These are phyloP conservation scores for Lepidocyrtoides sp. DNA, from an alignment of 2,888 invertebrate species.

Conservation along the genomic window DNA sequence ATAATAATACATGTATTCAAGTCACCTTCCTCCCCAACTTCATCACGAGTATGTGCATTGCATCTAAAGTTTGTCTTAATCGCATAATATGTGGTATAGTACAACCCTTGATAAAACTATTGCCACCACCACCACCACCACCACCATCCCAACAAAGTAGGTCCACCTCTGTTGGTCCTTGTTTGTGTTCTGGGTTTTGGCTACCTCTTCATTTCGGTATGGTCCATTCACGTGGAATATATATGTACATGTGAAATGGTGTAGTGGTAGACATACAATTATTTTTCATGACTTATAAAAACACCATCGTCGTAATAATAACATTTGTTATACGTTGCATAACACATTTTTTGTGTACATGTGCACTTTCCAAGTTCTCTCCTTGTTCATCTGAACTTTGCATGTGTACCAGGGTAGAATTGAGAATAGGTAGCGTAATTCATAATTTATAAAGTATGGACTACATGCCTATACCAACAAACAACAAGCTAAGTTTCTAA, in stretches of 20 bases:
- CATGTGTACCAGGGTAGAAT: neutral
- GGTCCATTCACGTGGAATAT: neutral
- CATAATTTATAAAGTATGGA: neutral
- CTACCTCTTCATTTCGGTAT: neutral
- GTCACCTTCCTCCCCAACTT: conserved; percentile 6
- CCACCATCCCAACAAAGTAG: neutral
- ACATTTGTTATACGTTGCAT: neutral
- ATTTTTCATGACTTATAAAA: neutral
- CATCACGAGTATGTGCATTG: neutral
- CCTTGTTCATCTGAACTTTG: conserved; percentile 9
- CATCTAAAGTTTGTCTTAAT: neutral
- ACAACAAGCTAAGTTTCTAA: neutral
- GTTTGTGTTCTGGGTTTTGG: neutral
- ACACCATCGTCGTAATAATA: neutral
- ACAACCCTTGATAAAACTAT: too few species aligned
- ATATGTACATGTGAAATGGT: neutral
- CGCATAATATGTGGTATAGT: too few species aligned
- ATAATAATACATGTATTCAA: neutral
- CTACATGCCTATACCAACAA: neutral
- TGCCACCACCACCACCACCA: neutral
- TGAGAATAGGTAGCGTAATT: neutral
- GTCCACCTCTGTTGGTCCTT: neutral
- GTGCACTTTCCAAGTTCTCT: conserved; percentile 12
- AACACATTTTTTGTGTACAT: neutral
- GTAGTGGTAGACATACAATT: neutral